Percentiles rank a stretch among this genome's conserved stretches.
phyloP scores from a whole-genome alignment of 1,140 invertebrate species.

The Homalodisca vitripennis region DNA sequence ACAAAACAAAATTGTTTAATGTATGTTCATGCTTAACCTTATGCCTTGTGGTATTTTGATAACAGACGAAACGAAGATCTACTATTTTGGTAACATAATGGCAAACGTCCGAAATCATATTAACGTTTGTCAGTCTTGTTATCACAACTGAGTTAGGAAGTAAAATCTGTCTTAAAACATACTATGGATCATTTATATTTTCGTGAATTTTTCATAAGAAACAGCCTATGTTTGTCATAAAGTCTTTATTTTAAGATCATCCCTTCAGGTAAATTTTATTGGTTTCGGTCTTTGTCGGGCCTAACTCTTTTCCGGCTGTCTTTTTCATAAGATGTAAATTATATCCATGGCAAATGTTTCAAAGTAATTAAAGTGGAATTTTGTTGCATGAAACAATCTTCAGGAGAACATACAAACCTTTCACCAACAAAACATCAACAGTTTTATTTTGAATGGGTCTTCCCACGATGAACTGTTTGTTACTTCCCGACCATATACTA shows the following conservation, averaged over 20 bases:
- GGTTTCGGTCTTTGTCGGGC: slow-evolving; percentile 28
- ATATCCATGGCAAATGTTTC: slow-evolving; percentile 33
- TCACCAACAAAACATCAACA: neutral
- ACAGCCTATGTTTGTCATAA: slow-evolving; percentile 36
- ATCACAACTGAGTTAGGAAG: slow-evolving; percentile 37
- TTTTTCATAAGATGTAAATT: slow-evolving; percentile 34
- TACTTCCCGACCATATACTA: too few relatives aligned
- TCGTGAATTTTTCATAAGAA: slow-evolving; percentile 34
- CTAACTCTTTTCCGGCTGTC: slow-evolving; percentile 35
- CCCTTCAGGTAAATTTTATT: slow-evolving; percentile 32
- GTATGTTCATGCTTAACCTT: too few relatives aligned
- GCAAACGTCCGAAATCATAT: neutral
- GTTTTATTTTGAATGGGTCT: neutral
- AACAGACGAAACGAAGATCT: too few relatives aligned
- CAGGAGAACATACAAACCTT: slow-evolving; percentile 10
- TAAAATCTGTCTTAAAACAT: slow-evolving; percentile 37
- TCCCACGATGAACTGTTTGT: neutral
- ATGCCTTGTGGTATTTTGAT: too few relatives aligned
- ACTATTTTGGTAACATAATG: slow-evolving; percentile 10
- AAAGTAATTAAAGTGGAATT: slow-evolving; percentile 34
- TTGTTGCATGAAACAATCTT: slow-evolving; percentile 15
- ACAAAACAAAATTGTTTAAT: too few relatives aligned
- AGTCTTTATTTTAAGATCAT: slow-evolving; percentile 38
- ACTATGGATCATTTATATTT: slow-evolving; percentile 34
- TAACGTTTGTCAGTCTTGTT: slow-evolving; percentile 29